Evolutionary conservation across 2,888 invertebrate species (phyloP).

Genomic region (Nephrotoma flavescens): DNA sequence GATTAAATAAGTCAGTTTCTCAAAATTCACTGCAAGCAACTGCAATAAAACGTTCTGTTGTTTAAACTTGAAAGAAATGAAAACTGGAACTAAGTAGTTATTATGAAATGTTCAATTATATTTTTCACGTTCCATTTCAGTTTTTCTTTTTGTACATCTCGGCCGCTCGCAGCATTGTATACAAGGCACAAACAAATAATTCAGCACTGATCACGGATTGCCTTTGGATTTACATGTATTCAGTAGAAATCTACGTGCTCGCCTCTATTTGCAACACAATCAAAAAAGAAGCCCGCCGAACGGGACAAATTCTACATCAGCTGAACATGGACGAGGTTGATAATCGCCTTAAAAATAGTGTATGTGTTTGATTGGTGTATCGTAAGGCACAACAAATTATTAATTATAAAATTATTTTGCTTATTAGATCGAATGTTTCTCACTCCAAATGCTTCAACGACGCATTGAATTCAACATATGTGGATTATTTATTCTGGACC

Average conservation of each 20-base stretch:
- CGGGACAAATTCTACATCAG: background rate
- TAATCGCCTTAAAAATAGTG: background rate
- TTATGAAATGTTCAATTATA: background rate
- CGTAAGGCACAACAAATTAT: background rate
- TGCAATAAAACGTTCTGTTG: too few species aligned
- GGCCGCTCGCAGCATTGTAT: background rate
- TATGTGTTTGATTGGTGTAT: background rate
- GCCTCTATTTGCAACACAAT: background rate
- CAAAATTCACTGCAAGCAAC: too few species aligned
- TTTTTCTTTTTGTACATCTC: background rate
- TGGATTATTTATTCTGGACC: background rate
- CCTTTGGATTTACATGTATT: background rate
- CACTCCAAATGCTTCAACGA: slow-evolving; percentile 1
- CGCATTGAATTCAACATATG: background rate
- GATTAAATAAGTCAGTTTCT: too few species aligned
- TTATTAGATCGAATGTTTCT: background rate
- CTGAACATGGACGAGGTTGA: slow-evolving; percentile 1
- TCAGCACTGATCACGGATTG: background rate
- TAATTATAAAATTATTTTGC: background rate
- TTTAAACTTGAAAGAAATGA: too few species aligned
- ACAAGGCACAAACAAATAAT: background rate
- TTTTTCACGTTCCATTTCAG: background rate
- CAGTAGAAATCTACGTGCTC: background rate
- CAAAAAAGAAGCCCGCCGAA: background rate
- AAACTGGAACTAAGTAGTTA: background rate